Conservation (phyloP, 2,797 vertebrate species). For the Tokudaia muenninki region DNA sequence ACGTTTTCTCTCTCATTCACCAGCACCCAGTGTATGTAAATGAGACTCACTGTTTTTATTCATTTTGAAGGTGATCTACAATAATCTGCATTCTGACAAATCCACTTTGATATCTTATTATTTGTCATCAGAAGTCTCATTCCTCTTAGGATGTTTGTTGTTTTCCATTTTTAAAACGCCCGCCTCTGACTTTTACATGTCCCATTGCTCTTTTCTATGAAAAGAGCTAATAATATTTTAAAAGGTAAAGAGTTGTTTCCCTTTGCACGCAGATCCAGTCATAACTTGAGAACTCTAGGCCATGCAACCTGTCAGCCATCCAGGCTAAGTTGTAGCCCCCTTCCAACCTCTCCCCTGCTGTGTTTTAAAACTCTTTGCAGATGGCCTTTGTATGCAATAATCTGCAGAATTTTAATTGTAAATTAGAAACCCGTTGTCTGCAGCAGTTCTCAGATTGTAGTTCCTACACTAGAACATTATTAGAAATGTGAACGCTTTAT, state of each 20-base stretch:
- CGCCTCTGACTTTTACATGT: not conserved
- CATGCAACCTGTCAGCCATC: not conserved
- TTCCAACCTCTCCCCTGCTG: not conserved
- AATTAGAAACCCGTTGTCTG: not conserved
- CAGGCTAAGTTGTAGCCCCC: not conserved
- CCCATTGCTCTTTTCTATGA: not conserved
- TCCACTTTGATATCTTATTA: not conserved
- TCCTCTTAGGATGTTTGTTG: not conserved
- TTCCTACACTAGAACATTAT: not conserved
- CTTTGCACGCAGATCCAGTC: not conserved
- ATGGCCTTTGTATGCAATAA: not conserved
- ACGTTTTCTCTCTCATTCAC: not conserved
- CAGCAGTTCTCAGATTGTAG: not conserved
- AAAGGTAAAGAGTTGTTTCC: conserved; percentile 9
- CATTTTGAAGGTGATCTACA: not conserved
- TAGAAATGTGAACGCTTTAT: not conserved
- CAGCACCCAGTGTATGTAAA: not conserved
- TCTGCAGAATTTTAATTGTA: conserved; percentile 24
- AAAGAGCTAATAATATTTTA: conserved; percentile 3
- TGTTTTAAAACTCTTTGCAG: conserved; percentile 30
- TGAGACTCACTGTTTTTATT: not conserved
- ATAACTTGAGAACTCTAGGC: not conserved
- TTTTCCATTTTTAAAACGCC: conserved; percentile 27
- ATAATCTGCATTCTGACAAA: conserved; percentile 21
- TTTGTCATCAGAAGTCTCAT: not conserved